Conservation (phyloP, 2,888 invertebrate species). For the Drosophila heteroneura region DNA sequence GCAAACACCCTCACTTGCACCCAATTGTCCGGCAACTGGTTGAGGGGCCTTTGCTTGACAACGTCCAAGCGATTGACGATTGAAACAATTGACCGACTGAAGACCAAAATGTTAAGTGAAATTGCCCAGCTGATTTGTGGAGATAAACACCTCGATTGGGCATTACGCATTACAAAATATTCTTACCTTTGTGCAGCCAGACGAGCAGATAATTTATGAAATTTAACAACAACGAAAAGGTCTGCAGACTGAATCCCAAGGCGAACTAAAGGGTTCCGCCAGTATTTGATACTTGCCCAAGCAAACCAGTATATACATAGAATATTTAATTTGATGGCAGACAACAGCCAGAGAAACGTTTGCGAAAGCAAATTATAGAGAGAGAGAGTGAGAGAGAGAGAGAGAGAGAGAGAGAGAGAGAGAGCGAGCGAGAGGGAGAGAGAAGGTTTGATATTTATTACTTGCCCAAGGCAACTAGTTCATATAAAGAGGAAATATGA, state of each 20-base stretch:
- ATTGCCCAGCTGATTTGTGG: constrained; percentile 21
- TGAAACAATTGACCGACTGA: constrained; percentile 30
- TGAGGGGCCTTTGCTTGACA: constrained; percentile 13
- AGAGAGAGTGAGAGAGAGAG: neutral
- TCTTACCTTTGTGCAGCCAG: neutral
- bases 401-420: neutral
- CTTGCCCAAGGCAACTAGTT: neutral
- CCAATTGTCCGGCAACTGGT: constrained; percentile 20
- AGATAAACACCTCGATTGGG: constrained; percentile 10
- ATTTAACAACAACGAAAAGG: constrained; percentile 35
- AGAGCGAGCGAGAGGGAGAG: neutral
- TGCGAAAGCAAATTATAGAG: neutral
- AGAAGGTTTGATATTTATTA: neutral
- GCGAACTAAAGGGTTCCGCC: neutral
- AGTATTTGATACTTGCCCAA: neutral
- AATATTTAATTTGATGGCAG: neutral
- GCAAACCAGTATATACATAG: neutral
- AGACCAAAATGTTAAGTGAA: constrained; percentile 18
- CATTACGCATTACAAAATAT: neutral
- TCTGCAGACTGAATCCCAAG: neutral
- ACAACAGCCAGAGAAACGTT: constrained; percentile 19
- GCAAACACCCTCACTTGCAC: neutral
- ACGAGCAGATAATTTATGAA: constrained; percentile 31
- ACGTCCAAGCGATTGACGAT: neutral
- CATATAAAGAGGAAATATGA: neutral